Base-by-base conservation (phyloP, 2,113 vertebrate genomes). In the Oophaga pumilio region DNA sequence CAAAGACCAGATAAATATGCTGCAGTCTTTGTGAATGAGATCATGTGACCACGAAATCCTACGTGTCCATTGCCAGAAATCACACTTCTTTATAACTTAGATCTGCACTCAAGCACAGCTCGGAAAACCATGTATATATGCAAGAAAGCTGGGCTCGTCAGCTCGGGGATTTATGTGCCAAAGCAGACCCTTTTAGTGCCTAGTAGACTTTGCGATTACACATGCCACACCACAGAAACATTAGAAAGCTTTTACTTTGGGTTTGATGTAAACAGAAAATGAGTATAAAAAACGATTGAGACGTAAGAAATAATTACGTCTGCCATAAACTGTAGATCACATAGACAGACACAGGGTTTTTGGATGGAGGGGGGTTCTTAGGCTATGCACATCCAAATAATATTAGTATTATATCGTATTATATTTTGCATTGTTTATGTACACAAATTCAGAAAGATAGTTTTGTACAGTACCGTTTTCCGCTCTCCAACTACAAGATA, bases 11-110 rank as follows among this genome's bases (percentile, higher is more conserved):
- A 88, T 88, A 82, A 82, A 88, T 82, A 74, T 14, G n/a, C 60
- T 60, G 56, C 86, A 83, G 79, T 76, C 59, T 80, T 68, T 83
- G 57, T 26, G 69, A 82, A 88, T 88, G 43, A 88, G 71, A 66
- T 88, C 86, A 88, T 83, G 86, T 83, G 71, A 88, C 71, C 86
- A 82, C 28, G 68, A 88, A 88, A 88, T 83, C 86, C 86, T 88
- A 76, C 11, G 66, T 62, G 33, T 50, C 43, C 59, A 88, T 52
- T 76, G 86, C 86, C 86, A 88, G 59, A 76, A 88, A 69, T 88
- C 86, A 83, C 86, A 88, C 86, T 62, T 83, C 79, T 76, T 76
- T 83, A 88, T 62, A 64, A 66, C 79, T 66, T 7, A 82, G 86
- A 83, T 88, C 57, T 83, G 56, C 69, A 64, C 56, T 33, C 53